These are phyloP conservation scores for Pelvicachromis taeniatus DNA, from an alignment of 2,113 vertebrate species.

Conservation along the genomic window DNA sequence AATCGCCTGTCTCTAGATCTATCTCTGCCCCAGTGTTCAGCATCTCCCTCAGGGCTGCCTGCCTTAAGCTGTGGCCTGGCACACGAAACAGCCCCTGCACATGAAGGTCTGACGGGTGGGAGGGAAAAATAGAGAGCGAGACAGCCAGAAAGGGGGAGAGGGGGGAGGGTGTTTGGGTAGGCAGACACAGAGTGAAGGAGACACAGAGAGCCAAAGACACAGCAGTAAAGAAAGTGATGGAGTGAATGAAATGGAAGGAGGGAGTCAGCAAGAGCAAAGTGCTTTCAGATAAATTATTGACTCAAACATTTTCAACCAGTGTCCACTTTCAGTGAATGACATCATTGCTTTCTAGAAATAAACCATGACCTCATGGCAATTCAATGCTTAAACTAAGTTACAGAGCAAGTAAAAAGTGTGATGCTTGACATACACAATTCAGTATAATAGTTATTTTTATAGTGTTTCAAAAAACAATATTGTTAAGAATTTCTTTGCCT, in stretches of 20 bases:
- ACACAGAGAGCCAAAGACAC: background rate
- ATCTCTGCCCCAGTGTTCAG: constrained; percentile 88
- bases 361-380: constrained; percentile 50
- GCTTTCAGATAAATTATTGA: constrained; percentile 73
- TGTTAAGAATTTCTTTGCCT: background rate
- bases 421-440: background rate
- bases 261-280: constrained; percentile 49
- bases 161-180: background rate
- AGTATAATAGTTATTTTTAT: background rate
- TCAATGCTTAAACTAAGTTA: constrained; percentile 12
- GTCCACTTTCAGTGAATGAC: constrained; percentile 60
- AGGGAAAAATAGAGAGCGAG: background rate
- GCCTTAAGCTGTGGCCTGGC: constrained; percentile 93
- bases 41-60: constrained; percentile 89
- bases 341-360: constrained; percentile 59
- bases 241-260: constrained; percentile 35
- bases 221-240: background rate
- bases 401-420: background rate
- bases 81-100: constrained; percentile 94
- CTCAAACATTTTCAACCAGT: constrained; percentile 36
- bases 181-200: constrained; percentile 2
- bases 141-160: background rate
- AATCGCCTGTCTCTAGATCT: constrained; percentile 90
- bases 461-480: background rate
- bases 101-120: constrained; percentile 79